These are phyloP conservation scores for Pseudomugil gertrudae DNA, from an alignment of 2,797 vertebrate genomes.

Conservation along the genomic window DNA sequence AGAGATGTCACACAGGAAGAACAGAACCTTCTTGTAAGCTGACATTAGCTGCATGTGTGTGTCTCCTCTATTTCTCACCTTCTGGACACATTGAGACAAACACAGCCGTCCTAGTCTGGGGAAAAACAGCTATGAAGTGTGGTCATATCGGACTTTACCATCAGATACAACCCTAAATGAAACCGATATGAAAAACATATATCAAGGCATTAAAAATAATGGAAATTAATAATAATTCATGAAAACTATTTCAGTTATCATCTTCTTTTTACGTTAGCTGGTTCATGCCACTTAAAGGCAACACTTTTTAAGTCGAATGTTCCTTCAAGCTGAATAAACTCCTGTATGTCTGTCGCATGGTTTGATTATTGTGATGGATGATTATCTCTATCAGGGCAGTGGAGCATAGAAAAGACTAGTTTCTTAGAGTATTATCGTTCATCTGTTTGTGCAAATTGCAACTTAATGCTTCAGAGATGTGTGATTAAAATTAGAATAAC, in stretches of 20 bases:
- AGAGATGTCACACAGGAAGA: too few species aligned
- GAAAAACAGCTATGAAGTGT: too few species aligned
- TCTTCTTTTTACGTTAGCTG: not conserved
- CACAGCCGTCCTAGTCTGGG: too few species aligned
- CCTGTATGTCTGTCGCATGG: constrained; percentile 31
- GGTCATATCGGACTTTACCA: too few species aligned
- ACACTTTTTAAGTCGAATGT: constrained; percentile 19
- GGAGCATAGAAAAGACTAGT: constrained; percentile 65
- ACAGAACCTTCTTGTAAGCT: too few species aligned
- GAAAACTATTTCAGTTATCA: not conserved
- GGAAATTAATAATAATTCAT: too few species aligned
- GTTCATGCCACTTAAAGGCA: constrained; percentile 10
- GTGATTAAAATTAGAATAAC: constrained; percentile 78
- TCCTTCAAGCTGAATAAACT: constrained; percentile 34
- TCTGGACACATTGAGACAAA: too few species aligned
- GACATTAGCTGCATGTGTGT: too few species aligned
- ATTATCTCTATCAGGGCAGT: constrained; percentile 68
- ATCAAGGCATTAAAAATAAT: too few species aligned
- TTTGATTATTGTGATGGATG: constrained; percentile 76
- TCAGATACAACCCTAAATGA: too few species aligned
- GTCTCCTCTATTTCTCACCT: too few species aligned
- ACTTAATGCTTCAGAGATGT: constrained; percentile 77
- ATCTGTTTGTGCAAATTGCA: constrained; percentile 73
- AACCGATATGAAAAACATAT: too few species aligned
- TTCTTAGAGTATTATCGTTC: constrained; percentile 76